phyloP scores from a whole-genome alignment of 2,888 invertebrate genomes.

The Leptothorax acervorum region DNA sequence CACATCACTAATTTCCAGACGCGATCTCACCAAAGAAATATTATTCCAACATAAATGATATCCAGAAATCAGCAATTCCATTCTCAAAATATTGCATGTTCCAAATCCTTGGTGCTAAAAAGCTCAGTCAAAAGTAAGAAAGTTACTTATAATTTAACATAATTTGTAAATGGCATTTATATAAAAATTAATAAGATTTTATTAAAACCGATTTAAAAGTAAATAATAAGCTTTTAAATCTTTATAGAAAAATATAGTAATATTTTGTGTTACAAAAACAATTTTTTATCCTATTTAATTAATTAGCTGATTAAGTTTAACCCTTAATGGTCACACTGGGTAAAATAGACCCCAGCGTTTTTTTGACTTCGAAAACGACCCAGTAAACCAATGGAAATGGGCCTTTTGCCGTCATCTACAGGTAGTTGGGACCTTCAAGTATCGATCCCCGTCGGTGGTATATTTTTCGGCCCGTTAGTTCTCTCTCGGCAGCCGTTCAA shows the following conservation, averaged over 20 bases:
- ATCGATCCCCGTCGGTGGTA: too few relatives aligned
- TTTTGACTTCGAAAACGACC: too few relatives aligned
- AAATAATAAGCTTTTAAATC: background rate
- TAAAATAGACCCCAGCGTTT: too few relatives aligned
- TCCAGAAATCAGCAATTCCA: background rate
- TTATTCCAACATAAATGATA: conserved; percentile 6
- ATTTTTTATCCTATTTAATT: background rate
- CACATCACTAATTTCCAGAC: background rate
- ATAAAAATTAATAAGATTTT: background rate
- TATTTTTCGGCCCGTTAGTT: too few relatives aligned
- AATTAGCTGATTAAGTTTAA: background rate
- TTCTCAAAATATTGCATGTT: conserved; percentile 11
- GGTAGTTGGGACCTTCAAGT: too few relatives aligned
- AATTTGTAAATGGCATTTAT: background rate
- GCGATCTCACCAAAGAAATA: background rate
- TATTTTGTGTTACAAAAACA: background rate
- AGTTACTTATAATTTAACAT: background rate
- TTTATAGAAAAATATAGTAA: background rate
- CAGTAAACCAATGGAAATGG: too few relatives aligned
- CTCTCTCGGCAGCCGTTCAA: too few relatives aligned
- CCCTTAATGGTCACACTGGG: too few relatives aligned
- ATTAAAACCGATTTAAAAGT: background rate
- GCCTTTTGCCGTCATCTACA: too few relatives aligned
- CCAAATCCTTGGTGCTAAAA: background rate
- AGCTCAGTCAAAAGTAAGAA: background rate